Percentiles rank a stretch among this genome's conserved stretches.
phyloP scores from a whole-genome alignment of 2,113 vertebrate genomes.

The Bagarius yarrelli region DNA sequence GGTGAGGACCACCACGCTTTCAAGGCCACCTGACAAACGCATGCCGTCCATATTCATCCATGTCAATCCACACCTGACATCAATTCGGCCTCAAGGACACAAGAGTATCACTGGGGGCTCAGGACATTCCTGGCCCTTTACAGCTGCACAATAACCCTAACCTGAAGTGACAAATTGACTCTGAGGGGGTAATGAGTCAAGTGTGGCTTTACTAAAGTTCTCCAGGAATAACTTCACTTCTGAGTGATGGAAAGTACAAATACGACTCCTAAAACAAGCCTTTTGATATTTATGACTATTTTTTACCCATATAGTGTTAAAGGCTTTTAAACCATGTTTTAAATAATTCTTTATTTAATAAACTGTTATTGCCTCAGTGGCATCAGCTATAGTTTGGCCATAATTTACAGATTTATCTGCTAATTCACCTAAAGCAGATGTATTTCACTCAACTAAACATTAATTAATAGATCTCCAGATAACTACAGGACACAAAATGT shows the following conservation, averaged over 20 bases:
- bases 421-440: background rate
- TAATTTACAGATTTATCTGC: background rate
- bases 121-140: conserved; percentile 4
- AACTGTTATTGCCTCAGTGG: background rate
- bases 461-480: background rate
- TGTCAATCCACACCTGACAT: conserved; percentile 44
- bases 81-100: conserved; percentile 50
- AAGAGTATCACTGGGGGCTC: conserved; percentile 9
- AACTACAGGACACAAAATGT: background rate
- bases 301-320: too few species aligned
- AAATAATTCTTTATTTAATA: background rate
- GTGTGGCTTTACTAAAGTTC: conserved; percentile 21
- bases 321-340: background rate
- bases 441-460: background rate
- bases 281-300: background rate
- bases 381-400: background rate
- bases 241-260: background rate
- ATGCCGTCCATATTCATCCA: conserved; percentile 46
- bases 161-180: conserved; percentile 47
- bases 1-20: conserved; percentile 45
- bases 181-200: conserved; percentile 37
- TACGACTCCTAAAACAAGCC: too few species aligned
- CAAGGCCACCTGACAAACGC: conserved; percentile 43
- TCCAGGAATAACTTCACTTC: conserved; percentile 23
- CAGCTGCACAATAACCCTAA: conserved; percentile 38